Conservation (phyloP, 2,888 invertebrate genomes). For the Drosophila buzzatii region DNA sequence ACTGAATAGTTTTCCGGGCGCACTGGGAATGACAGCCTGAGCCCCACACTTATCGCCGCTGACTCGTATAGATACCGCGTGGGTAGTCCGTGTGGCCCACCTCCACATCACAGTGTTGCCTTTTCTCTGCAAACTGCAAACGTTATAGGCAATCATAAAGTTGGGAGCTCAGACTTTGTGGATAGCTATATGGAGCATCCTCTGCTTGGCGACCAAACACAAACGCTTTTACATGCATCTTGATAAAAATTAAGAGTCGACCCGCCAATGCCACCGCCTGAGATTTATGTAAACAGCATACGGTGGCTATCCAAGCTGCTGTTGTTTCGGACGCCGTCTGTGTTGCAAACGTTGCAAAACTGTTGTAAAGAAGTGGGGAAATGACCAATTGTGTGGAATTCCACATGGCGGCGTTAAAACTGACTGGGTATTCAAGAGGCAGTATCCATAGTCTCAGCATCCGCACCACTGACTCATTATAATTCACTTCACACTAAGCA, state of each 20-base stretch:
- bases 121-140: slow-evolving; percentile 29
- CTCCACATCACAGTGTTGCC: slow-evolving; percentile 20
- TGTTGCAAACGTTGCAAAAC: slow-evolving; percentile 44
- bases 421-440: slow-evolving; percentile 32
- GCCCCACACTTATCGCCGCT: slow-evolving; percentile 28
- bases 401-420: slow-evolving; percentile 61
- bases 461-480: slow-evolving; percentile 53
- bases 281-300: slow-evolving; percentile 61
- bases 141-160: slow-evolving; percentile 25
- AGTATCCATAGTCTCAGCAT: slow-evolving; percentile 23
- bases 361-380: slow-evolving; percentile 37
- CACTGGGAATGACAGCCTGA: slow-evolving; percentile 34
- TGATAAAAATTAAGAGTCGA: slow-evolving; percentile 54
- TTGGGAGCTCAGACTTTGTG: slow-evolving; percentile 8
- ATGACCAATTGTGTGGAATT: slow-evolving; percentile 67
- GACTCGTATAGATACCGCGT: slow-evolving; percentile 35
- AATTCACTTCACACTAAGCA: slow-evolving; percentile 67
- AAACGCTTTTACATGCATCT: slow-evolving; percentile 50
- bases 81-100: slow-evolving; percentile 55
- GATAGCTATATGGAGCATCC: slow-evolving; percentile 25
- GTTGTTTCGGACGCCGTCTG: slow-evolving; percentile 25
- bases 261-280: slow-evolving; percentile 30
- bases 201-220: slow-evolving; percentile 20
- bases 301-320: slow-evolving; percentile 24
- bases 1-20: slow-evolving; percentile 36